These are phyloP conservation scores for Acleris cristana DNA, from an alignment of 2,888 invertebrate genomes.

Conservation along the genomic window DNA sequence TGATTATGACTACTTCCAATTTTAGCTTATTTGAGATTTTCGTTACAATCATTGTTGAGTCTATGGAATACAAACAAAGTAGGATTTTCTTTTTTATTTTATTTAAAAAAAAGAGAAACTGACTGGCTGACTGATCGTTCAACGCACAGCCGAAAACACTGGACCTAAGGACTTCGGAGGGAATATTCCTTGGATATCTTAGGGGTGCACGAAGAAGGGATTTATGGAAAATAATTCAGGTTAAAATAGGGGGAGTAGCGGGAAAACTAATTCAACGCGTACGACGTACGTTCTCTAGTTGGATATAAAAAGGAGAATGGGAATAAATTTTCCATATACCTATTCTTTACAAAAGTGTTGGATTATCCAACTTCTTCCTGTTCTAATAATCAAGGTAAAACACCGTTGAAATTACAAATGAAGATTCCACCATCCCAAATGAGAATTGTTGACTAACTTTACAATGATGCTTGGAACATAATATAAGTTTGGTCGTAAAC, in stretches of 20 bases:
- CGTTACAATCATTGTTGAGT: constrained; percentile 39
- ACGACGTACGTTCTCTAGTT: constrained; percentile 34
- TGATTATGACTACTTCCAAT: no score
- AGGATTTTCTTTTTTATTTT: constrained; percentile 46
- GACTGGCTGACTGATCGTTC: no score
- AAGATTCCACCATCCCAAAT: constrained; percentile 22
- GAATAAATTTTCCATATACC: background rate
- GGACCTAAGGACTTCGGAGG: no score
- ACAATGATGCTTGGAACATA: constrained; percentile 69
- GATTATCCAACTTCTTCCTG: background rate
- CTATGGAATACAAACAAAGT: constrained; percentile 47
- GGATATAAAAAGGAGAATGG: constrained; percentile 48
- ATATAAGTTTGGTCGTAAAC: constrained; percentile 75
- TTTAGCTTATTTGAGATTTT: no score
- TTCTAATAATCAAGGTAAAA: constrained; percentile 21
- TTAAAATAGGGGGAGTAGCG: no score
- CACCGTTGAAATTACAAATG: constrained; percentile 18
- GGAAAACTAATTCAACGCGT: no score
- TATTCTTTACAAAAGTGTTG: background rate
- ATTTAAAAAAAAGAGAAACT: no score
- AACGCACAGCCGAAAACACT: no score
- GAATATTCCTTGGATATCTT: no score
- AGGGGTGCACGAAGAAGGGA: no score
- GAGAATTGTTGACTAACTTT: constrained; percentile 59
- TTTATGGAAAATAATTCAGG: no score